Base-by-base conservation (phyloP, 2,888 invertebrate species). In the Saturnia japonica region DNA sequence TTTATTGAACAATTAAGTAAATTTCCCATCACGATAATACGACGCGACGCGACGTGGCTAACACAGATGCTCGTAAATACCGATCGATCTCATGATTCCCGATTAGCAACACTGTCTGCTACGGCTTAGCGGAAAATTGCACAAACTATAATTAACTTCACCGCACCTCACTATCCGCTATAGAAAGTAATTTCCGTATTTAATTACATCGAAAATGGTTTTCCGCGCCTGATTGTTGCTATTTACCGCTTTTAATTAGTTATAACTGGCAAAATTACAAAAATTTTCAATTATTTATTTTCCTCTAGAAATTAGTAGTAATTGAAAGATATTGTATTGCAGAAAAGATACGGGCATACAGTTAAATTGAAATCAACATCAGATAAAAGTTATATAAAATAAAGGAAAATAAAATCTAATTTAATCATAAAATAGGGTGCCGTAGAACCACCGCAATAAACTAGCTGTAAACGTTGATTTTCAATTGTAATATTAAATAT, bases 21-120 rank as follows among this genome's bases (percentile, higher is more conserved):
- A 60, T 28, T 60, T 60, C 57, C 25, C 19, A 28, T 28, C 57
- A 60, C 28, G 28, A 25, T 60, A 25, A 60, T 14, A 4, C 34
- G 34, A 60, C 57, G 4, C 28, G 25, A 64, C 22, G 4, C 28
- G 25, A 64, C 22, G 40, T 64, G 6, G 8, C 25, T 16, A 68
- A 54, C n/a, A 40, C 40, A 3, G 47, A 51, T 25, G 64, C 64
- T 64, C 64, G 40, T 64, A 64, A 64, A 64, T 45, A 16, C 47
- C 74, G 79, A 76, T 77, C 75, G 77, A 71, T 73, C 76, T 76
- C 76, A 77, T 74, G 75, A 78, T 81, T 74, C 77, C 77, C 77
- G 80, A 82, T 82, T 82, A 73, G 80, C 73, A 69, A 80, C 80
- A 76, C 77, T 68, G 80, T 82, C 81, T 82, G 60, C 60, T 69